These are phyloP conservation scores for Pteropus rufus DNA, from an alignment of 2,797 vertebrate species.

Conservation along the genomic window DNA sequence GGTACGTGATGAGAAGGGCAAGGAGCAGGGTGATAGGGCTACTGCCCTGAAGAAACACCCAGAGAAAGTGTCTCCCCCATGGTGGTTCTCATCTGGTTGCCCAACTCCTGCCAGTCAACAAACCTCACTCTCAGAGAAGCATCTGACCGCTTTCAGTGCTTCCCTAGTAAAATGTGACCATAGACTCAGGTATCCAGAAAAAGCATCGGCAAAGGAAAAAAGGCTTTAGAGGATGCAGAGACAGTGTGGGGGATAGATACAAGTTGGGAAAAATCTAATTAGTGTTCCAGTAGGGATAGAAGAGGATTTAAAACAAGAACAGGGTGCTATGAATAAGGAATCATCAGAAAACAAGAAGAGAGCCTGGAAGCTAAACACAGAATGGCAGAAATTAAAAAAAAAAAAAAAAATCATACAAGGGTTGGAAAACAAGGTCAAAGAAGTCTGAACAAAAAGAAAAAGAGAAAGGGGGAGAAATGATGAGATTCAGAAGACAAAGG, in stretches of 20 bases:
- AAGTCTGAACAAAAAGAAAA: conserved; percentile 57
- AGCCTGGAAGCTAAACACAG: conserved; percentile 62
- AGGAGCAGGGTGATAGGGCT: background rate
- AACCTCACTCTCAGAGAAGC: background rate
- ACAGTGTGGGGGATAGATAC: background rate
- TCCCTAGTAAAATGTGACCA: background rate
- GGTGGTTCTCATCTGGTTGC: background rate
- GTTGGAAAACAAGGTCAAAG: conserved; percentile 69
- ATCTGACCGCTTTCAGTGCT: background rate
- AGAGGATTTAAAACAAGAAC: conserved; percentile 53
- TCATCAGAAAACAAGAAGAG: conserved; percentile 34
- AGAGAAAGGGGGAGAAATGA: background rate
- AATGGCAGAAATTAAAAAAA: conserved; percentile 54
- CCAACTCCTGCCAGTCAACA: background rate
- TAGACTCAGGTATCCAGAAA: background rate
- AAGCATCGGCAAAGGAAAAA: background rate
- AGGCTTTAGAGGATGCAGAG: background rate
- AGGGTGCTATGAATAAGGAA: conserved; percentile 49
- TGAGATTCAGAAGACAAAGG: conserved; percentile 43
- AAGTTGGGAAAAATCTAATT: background rate
- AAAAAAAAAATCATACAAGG: conserved; percentile 60
- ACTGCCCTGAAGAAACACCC: background rate
- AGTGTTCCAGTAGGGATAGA: background rate
- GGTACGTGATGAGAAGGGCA: background rate
- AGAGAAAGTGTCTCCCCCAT: background rate